phyloP scores from a whole-genome alignment of 1,140 invertebrate species.

The Aphelinus atriplicis region DNA sequence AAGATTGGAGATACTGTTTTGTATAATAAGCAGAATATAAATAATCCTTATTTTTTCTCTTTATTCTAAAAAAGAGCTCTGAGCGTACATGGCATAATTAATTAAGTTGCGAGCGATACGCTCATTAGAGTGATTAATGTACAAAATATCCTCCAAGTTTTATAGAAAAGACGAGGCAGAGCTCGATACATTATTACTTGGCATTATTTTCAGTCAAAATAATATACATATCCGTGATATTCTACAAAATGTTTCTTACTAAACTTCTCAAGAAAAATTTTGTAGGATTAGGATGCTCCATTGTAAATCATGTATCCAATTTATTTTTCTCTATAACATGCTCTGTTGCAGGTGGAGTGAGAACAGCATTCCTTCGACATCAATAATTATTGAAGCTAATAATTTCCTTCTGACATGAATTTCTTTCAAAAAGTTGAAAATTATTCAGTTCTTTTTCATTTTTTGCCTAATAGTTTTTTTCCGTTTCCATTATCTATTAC shows the following conservation, averaged over 20 bases:
- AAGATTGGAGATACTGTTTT: not conserved
- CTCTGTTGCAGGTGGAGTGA: too few relatives aligned
- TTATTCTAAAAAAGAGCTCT: too few relatives aligned
- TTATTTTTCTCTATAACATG: too few relatives aligned
- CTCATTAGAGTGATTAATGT: constrained; percentile 3
- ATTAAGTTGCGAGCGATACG: too few relatives aligned
- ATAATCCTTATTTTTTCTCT: constrained; percentile 7
- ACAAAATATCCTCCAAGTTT: constrained; percentile 5
- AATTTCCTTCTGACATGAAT: too few relatives aligned
- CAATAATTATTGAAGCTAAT: too few relatives aligned
- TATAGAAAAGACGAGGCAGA: constrained; percentile 22
- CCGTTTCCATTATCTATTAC: constrained; percentile 17
- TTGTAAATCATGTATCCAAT: too few relatives aligned
- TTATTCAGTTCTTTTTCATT: constrained; percentile 9
- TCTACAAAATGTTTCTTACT: too few relatives aligned
- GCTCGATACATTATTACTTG: constrained; percentile 27
- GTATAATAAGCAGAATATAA: constrained; percentile 17
- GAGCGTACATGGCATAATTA: too few relatives aligned
- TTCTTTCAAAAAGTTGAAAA: not conserved
- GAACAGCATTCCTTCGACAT: too few relatives aligned
- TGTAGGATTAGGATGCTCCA: too few relatives aligned
- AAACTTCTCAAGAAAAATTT: too few relatives aligned
- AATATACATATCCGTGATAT: constrained; percentile 22
- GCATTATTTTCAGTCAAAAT: constrained; percentile 19
- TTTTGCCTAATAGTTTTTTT: not conserved